Base-by-base conservation (phyloP, 2,797 vertebrate genomes). In the Antrozous pallidus region DNA sequence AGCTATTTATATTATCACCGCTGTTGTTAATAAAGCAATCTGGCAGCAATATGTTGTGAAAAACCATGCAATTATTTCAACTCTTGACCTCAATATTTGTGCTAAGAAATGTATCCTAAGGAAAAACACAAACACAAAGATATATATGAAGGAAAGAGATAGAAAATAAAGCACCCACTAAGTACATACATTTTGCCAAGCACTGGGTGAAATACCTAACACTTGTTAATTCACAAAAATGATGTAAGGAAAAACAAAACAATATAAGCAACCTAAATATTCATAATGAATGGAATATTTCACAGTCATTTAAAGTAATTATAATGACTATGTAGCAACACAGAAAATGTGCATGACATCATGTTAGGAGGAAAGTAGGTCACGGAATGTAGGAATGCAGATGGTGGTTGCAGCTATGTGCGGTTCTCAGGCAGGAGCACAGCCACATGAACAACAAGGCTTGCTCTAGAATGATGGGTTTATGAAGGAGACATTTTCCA, bases 231-330 rank as follows among this genome's bases (percentile, higher is more conserved):
- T 93, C 28, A 26, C 24, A 16, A 86, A 74, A 86, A 94, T 73
- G 22, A 91, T 8, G 58, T 47, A 83, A 94, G 49, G n/a, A 16
- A 78, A 89, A 89, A 67, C 7, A n/a, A 74, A 78, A 45, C 22
- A n/a, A 61, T 11, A 69, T 6, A 82, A 45, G n/a, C 58, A 71
- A 91, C 51, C 69, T 90, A 75, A 79, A 85, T 93, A 93, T 78
- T 93, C 45, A 56, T 73, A 78, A 94, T 51, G 81, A 78, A 36
- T 90, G 51, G 11, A 88, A 79, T 85, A 84, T 22, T 80, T 77
- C 42, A 74, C 17, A 36, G 20, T 78, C n/a, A 90, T 88, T 94
- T 90, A 45, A 70, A 92, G 90, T 88, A 88, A 97, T 94, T 96
- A 88, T 18, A 54, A 89, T 78, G 83, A 47, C 56, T 79, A 2